Conservation (phyloP, 2,797 vertebrate genomes). For the Florisuga fusca region DNA sequence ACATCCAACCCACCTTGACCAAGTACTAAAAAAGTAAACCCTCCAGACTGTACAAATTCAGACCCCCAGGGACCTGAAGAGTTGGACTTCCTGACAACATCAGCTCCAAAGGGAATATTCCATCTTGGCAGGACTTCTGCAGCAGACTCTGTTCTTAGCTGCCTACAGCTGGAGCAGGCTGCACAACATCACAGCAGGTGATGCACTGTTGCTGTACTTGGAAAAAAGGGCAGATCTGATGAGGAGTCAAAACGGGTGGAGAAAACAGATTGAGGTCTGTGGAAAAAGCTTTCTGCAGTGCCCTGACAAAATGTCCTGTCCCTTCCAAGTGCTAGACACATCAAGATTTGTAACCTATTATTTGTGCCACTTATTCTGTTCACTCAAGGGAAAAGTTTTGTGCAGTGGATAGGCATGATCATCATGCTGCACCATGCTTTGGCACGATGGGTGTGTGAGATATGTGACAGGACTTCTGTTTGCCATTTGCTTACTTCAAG, state of each 20-base stretch:
- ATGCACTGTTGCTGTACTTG: rapidly evolving
- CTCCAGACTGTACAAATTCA: background rate
- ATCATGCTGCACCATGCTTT: background rate
- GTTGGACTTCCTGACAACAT: background rate
- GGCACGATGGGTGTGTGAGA: background rate
- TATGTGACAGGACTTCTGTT: background rate
- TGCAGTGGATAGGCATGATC: background rate
- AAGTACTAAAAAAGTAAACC: background rate
- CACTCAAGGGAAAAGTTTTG: constrained; percentile 8
- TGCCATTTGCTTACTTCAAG: background rate
- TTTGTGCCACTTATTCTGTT: constrained; percentile 15
- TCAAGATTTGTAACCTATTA: constrained; percentile 36
- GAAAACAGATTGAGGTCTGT: background rate
- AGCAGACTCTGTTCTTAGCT: background rate
- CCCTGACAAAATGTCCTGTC: background rate
- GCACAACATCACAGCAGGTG: background rate
- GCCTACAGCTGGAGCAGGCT: background rate
- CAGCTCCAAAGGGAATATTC: background rate
- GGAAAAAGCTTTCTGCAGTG: background rate
- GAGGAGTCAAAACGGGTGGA: background rate
- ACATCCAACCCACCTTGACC: background rate
- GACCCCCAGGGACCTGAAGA: background rate
- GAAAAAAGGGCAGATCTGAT: background rate
- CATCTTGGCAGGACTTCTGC: background rate
- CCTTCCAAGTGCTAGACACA: background rate